Base-by-base conservation (phyloP, 2,113 vertebrate species). In the Machaerirhynchus nigripectus region DNA sequence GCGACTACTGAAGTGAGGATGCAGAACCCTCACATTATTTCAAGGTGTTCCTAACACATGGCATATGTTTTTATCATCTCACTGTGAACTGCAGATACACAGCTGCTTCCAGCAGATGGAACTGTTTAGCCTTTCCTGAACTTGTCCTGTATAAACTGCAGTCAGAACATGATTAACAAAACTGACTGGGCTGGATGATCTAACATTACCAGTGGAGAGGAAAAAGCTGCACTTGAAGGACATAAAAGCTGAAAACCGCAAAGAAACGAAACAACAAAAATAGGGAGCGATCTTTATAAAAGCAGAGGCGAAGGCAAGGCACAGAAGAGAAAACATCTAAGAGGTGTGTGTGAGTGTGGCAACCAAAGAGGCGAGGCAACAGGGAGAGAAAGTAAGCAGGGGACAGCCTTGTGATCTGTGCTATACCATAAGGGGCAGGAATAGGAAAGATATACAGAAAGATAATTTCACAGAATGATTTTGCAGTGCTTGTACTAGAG, bases 31-130 rank as follows among this genome's bases (percentile, higher is more conserved):
- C 52, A 30, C 47, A 90, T 85, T 75, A 84, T 68, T 89, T 81
- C 49, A 60, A 81, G 30, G 57, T 40, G 16, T 18, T 90, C 87
- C 52, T 90, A 77, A 85, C 23, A 65, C 3, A 9, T 30, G 21
- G 42, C 30, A 0, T 2, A 44, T 23, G 30, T 49, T 87, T 52
- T 59, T 49, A 86, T 16, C 27, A 61, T 24, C 37, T 71, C 2
- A 0, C 70, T 75, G 40, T 49, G 64, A 90, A 50, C 15, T 0
- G 11, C 44, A 79, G 59, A 71, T 52, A 60, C 64, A 80, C 64
- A 35, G 76, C 44, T 90, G 56, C 61, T 80, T 90, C 93, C 95
- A 96, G 95, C 76, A 95, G 79, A 90, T 88, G 90, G 93, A 94
- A 95, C 88, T 94, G 83, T 94, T 89, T 7, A 90, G 85, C 88